Conservation (phyloP, 2,113 vertebrate species). For the Paedocypris sp. region DNA sequence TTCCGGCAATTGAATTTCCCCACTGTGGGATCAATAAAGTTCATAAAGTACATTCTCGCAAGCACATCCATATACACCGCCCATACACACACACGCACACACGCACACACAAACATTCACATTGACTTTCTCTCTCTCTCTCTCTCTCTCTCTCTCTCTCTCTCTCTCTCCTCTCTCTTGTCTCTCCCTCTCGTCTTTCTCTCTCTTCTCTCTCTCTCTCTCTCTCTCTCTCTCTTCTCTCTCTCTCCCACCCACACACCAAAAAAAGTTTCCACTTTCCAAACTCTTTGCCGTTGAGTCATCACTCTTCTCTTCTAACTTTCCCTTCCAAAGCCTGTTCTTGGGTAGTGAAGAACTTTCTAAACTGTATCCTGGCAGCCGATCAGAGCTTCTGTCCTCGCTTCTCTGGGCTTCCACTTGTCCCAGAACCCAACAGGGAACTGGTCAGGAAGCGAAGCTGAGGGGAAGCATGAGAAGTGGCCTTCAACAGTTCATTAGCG, state of each 20-base stretch:
- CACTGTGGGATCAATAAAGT: too few relatives aligned
- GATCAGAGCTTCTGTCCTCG: neutral
- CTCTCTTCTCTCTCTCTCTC: too few relatives aligned
- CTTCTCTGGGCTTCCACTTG: neutral
- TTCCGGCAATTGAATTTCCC: too few relatives aligned
- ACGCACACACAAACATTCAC: too few relatives aligned
- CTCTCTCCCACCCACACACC: neutral
- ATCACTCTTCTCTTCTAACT: neutral
- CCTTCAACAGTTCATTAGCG: conserved; percentile 23
- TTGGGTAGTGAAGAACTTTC: neutral
- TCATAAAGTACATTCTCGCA: too few relatives aligned
- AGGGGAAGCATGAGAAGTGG: conserved; percentile 3
- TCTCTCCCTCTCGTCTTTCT: too few relatives aligned
- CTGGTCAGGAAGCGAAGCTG: neutral
- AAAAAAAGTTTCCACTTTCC: neutral
- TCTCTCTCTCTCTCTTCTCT: too few relatives aligned
- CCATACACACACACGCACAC: too few relatives aligned
- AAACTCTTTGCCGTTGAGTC: neutral
- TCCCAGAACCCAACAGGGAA: neutral
- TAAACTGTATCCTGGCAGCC: neutral
- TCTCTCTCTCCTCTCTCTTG: too few relatives aligned
- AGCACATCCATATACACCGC: too few relatives aligned
- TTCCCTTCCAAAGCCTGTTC: neutral
- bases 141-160: too few relatives aligned
- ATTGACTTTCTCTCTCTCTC: too few relatives aligned